Evolutionary conservation across 2,113 vertebrate species (phyloP).

Genomic region (Madoqua kirkii): DNA sequence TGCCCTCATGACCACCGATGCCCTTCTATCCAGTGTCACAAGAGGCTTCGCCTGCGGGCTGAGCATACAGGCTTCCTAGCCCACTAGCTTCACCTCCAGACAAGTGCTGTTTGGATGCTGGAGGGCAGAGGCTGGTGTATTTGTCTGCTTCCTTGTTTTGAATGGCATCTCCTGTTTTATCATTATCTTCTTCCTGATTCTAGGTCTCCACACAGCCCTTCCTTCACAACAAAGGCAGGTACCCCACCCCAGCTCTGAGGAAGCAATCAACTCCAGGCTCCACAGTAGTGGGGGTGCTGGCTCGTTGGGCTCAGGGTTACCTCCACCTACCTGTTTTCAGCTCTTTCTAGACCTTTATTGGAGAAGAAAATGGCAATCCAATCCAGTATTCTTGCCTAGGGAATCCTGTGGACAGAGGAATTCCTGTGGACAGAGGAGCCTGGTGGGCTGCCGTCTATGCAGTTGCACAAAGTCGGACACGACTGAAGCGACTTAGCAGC

Average conservation of each 20-base stretch:
- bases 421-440: too few relatives aligned
- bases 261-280: accelerated
- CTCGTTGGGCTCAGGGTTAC: not conserved
- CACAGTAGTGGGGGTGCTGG: accelerated
- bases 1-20: not conserved
- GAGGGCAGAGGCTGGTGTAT: not conserved
- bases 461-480: too few relatives aligned
- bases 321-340: not conserved
- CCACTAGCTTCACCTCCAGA: not conserved
- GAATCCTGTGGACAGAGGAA: too few relatives aligned
- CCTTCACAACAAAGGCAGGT: too few relatives aligned
- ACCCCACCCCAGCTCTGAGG: not conserved
- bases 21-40: not conserved
- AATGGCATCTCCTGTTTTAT: not conserved
- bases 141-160: not conserved
- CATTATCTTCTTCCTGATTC: not conserved
- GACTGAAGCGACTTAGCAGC: too few relatives aligned
- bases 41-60: too few relatives aligned
- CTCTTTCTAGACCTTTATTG: too few relatives aligned
- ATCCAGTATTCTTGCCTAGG: too few relatives aligned
- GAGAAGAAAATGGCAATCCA: too few relatives aligned
- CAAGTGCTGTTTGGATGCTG: accelerated
- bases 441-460: too few relatives aligned
- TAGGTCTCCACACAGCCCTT: not conserved
- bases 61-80: not conserved